Conservation (phyloP, 2,797 vertebrate species). For the Mormyrops attenuatus region DNA sequence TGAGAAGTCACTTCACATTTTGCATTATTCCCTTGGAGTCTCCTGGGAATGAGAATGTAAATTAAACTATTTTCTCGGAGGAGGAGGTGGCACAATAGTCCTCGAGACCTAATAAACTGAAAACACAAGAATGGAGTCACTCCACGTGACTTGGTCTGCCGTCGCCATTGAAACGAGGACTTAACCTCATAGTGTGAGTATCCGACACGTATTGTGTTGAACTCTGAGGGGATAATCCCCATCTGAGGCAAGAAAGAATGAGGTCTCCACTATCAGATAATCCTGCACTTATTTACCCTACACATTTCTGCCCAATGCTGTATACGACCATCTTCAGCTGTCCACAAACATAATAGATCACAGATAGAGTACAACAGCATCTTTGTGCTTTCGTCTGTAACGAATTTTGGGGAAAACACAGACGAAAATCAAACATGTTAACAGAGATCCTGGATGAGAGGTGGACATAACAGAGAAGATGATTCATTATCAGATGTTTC, state of each 20-base stretch:
- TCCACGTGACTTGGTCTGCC: background rate
- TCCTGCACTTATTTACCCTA: background rate
- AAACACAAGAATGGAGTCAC: background rate
- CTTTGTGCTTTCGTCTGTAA: background rate
- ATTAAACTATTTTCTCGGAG: slow-evolving; percentile 5
- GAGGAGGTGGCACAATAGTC: background rate
- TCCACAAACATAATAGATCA: background rate
- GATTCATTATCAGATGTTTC: background rate
- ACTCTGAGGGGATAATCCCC: background rate
- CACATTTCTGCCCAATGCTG: background rate
- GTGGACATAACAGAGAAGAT: background rate
- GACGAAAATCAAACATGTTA: background rate
- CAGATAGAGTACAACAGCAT: background rate
- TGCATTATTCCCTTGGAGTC: slow-evolving; percentile 4
- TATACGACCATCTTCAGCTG: background rate
- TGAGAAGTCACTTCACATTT: slow-evolving; percentile 2
- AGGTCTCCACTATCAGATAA: background rate
- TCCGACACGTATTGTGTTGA: background rate
- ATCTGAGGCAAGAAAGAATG: background rate
- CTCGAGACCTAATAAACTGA: slow-evolving; percentile 10
- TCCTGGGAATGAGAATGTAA: slow-evolving; percentile 6
- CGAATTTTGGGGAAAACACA: background rate
- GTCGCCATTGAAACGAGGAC: background rate
- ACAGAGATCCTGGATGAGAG: background rate
- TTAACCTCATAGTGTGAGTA: slow-evolving; percentile 4